phyloP scores from a whole-genome alignment of 2,888 invertebrate genomes.

The Macrosiphum euphorbiae region DNA sequence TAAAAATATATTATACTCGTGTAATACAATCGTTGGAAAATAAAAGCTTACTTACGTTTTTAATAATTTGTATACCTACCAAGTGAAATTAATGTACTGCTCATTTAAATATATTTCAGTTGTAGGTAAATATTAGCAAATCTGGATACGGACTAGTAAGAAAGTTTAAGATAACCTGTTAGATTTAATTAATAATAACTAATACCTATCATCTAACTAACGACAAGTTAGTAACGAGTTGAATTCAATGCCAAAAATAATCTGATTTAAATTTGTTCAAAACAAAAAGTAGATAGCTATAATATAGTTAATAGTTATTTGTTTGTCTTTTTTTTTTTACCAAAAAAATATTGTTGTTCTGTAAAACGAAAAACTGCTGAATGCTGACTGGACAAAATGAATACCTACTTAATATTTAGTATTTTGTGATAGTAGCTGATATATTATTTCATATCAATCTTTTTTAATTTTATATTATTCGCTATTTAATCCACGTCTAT shows the following conservation, averaged over 20 bases:
- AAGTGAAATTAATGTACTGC: no score
- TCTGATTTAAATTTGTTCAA: neutral
- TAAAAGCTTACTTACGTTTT: neutral
- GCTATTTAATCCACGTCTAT: neutral
- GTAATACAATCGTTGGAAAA: neutral
- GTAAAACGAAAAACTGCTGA: neutral
- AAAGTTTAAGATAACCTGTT: no score
- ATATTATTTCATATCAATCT: neutral
- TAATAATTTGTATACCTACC: no score
- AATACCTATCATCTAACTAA: neutral
- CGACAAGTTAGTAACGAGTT: neutral
- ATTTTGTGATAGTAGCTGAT: neutral
- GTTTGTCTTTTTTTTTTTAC: neutral
- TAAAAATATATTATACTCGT: neutral
- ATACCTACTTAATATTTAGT: neutral
- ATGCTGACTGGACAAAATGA: neutral
- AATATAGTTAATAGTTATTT: no score
- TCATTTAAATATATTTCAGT: neutral
- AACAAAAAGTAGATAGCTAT: neutral
- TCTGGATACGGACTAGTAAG: neutral
- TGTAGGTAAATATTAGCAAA: neutral
- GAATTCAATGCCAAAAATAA: neutral
- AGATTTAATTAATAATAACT: neutral
- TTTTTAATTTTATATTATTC: neutral
- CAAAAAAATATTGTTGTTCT: neutral